Conservation (phyloP, 2,113 vertebrate genomes). For the Triplophysa tibetana region DNA sequence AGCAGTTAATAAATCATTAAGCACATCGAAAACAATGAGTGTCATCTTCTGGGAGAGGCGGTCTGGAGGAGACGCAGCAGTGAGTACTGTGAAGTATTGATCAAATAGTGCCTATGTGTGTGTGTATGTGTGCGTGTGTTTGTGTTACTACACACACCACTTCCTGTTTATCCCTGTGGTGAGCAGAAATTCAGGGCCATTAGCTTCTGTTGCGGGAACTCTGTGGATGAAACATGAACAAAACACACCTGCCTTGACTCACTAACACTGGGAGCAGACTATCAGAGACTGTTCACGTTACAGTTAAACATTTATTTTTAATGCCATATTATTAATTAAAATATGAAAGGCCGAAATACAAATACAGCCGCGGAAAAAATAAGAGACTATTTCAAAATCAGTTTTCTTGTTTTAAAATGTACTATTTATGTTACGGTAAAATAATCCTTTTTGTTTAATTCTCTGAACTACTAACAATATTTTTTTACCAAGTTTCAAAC, state of each 20-base stretch:
- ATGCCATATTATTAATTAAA: too few species aligned
- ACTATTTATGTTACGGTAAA: too few species aligned
- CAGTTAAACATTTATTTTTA: too few species aligned
- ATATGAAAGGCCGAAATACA: too few species aligned
- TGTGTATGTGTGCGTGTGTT: neutral
- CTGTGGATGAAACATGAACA: neutral
- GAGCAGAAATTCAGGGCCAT: conserved; percentile 38
- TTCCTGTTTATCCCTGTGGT: conserved; percentile 23
- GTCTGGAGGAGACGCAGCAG: conserved; percentile 35
- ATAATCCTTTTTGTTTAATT: too few species aligned
- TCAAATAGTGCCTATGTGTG: neutral
- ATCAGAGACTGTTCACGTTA: too few species aligned
- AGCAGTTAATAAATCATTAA: conserved; percentile 67
- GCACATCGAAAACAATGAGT: conserved; percentile 60
- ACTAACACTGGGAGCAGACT: too few species aligned
- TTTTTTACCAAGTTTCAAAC: too few species aligned
- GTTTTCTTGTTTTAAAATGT: too few species aligned
- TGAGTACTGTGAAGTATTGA: conserved; percentile 42
- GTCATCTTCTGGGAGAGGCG: conserved; percentile 47
- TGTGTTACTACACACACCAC: neutral
- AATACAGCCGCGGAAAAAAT: too few species aligned
- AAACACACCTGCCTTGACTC: neutral
- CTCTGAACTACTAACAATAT: too few species aligned
- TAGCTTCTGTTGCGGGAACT: neutral
- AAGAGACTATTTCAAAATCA: too few species aligned